Evolutionary conservation across 2,797 vertebrate genomes (phyloP), one percentile per base, ranked within the genome.

Genomic region (Acomys russatus): DNA sequence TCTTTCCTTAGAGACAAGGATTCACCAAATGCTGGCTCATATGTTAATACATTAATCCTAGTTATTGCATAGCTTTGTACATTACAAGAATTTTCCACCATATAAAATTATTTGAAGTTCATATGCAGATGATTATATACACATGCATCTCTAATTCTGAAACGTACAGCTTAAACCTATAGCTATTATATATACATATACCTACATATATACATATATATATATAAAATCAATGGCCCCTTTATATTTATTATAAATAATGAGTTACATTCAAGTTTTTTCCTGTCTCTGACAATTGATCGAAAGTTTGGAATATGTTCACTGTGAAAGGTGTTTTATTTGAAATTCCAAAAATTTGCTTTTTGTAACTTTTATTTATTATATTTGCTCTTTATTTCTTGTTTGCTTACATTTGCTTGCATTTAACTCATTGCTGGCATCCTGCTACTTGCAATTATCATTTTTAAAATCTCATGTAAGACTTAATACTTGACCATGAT

Each of bases 331-430:
- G 4, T 70, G 4, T 78, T 94, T 82, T 87, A 79, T 86, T 83
- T 89, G 87, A 89, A 95, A 94, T 77, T 90, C 71, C 25, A 64
- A 63, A 73, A 10, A 79, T n/a, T n/a, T 76, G 23, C 94, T 95
- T 91, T 25, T 74, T 80, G 15, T 83, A 64, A 87, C 3, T 66
- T 87, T 85, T 64, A 35, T 33, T 90, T 84, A 33, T 78, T 85
- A 10, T 70, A 22, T 33, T 64, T 86, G 9, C 63, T 84, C 9
- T 77, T 89, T 14, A 76, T 93, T 28, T 56, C 22, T 74, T 88
- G 10, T 33, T 78, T 96, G 38, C 38, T 92, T 94, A 76, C 33
- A n/a, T n/a, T n/a, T n/a, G n/a, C 84, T 2, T 64, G 51, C 51
- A 51, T 92, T 84, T 76, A 78, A 49, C 33, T 78, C 14, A 49